Conservation (phyloP, 2,113 vertebrate species). For the Pseudorectes ferrugineus region DNA sequence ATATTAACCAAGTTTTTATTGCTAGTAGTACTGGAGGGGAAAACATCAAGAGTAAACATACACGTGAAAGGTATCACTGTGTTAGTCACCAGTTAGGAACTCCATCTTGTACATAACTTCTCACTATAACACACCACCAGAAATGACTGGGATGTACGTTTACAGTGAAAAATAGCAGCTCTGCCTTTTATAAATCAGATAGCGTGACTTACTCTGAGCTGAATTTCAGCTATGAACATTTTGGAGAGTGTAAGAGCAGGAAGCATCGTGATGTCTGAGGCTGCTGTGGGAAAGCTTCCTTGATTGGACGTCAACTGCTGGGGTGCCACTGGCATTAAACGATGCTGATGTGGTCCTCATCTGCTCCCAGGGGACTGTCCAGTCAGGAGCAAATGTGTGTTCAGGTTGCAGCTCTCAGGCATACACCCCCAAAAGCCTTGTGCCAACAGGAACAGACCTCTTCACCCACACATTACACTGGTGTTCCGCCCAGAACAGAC, state of each 20-base stretch:
- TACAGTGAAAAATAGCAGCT: neutral
- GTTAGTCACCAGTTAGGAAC: neutral
- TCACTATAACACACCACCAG: neutral
- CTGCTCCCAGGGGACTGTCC: neutral
- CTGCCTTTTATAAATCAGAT: neutral
- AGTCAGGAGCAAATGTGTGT: neutral
- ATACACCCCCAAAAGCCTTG: neutral
- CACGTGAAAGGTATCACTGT: neutral
- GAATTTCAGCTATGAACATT: neutral
- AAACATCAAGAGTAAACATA: neutral
- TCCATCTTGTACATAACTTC: neutral
- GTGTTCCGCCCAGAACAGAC: neutral
- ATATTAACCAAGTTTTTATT: neutral
- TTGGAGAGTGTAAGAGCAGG: neutral
- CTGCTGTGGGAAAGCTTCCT: neutral
- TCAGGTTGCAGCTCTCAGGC: neutral
- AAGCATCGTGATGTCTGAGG: neutral
- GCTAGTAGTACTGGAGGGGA: neutral
- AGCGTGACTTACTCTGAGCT: neutral
- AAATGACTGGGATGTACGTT: neutral
- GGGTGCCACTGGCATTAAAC: rapidly evolving
- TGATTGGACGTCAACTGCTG: neutral
- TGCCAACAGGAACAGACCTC: neutral
- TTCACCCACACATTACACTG: rapidly evolving
- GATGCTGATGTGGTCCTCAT: neutral